Conservation (phyloP, 2,113 vertebrate species). For the Microtus ochrogaster region DNA sequence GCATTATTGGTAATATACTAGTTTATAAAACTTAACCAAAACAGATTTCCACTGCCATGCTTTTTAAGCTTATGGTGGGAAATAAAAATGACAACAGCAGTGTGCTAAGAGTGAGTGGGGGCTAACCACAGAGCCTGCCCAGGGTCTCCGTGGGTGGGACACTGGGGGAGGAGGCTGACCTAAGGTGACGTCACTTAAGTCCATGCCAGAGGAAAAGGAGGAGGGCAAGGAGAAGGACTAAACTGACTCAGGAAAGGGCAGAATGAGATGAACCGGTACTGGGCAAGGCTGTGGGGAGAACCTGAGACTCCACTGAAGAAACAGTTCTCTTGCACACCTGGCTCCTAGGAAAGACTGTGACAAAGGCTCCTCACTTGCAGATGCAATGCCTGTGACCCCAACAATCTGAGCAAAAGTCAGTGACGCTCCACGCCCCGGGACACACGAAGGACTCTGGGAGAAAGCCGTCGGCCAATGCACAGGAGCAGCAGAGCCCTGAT, state of each 20-base stretch:
- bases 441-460: fast-evolving
- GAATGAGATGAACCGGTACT: not conserved
- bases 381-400: too few relatives aligned
- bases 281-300: fast-evolving
- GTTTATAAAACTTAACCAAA: slow-evolving; percentile 25
- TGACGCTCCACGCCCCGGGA: fast-evolving
- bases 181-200: not conserved
- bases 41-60: slow-evolving; percentile 33
- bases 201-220: not conserved
- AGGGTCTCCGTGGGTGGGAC: fast-evolving
- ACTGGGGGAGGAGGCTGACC: not conserved
- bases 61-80: slow-evolving; percentile 1
- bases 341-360: not conserved
- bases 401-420: not conserved
- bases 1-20: slow-evolving; percentile 27
- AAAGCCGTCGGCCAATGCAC: not conserved
- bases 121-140: fast-evolving
- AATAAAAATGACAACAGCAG: not conserved
- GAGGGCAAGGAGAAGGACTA: fast-evolving
- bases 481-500: not conserved
- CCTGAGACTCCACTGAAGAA: too few relatives aligned
- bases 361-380: not conserved
- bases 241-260: not conserved
- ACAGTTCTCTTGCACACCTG: too few relatives aligned
- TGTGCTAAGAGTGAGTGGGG: fast-evolving